A percentile compares a stretch with the other conserved stretches of the same genome.
Evolutionary conservation across 2,888 invertebrate genomes (phyloP).

Genomic region (Teleiodes luculella): DNA sequence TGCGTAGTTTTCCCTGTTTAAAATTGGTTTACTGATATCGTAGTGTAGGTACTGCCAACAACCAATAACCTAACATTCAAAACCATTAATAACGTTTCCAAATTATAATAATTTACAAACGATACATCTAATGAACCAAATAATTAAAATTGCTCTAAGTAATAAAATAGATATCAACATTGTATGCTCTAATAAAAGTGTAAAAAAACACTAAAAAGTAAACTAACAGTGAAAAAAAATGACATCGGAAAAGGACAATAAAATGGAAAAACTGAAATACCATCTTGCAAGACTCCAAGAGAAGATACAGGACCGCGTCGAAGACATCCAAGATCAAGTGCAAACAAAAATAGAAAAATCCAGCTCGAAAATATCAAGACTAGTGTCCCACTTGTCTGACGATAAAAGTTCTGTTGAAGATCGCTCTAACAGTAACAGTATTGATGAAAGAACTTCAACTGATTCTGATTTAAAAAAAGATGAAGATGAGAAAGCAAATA

Average conservation of each 20-base stretch:
- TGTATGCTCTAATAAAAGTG: not conserved
- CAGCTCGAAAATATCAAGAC: slow-evolving; percentile 40
- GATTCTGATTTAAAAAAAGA: slow-evolving; percentile 32
- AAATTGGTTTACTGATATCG: no score
- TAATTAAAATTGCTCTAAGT: not conserved
- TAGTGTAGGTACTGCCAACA: no score
- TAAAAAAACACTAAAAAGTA: not conserved
- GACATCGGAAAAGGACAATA: slow-evolving; percentile 52
- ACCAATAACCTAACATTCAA: no score
- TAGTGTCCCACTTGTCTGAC: slow-evolving; percentile 59
- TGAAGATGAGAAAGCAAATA: slow-evolving; percentile 22
- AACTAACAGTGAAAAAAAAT: slow-evolving; percentile 28
- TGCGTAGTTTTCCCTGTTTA: no score
- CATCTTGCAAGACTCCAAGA: slow-evolving; percentile 58
- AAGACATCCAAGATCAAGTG: slow-evolving; percentile 65
- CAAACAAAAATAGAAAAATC: slow-evolving; percentile 59
- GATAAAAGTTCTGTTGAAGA: slow-evolving; percentile 55
- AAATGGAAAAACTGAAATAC: slow-evolving; percentile 57
- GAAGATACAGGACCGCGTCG: slow-evolving; percentile 64
- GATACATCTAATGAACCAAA: no score
- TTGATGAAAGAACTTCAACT: slow-evolving; percentile 34
- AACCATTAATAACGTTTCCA: no score
- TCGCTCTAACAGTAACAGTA: slow-evolving; percentile 8
- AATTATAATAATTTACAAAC: no score
- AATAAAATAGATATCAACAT: not conserved